These are phyloP conservation scores for Pseudonaja textilis DNA, from an alignment of 2,113 vertebrate genomes.

Conservation along the genomic window DNA sequence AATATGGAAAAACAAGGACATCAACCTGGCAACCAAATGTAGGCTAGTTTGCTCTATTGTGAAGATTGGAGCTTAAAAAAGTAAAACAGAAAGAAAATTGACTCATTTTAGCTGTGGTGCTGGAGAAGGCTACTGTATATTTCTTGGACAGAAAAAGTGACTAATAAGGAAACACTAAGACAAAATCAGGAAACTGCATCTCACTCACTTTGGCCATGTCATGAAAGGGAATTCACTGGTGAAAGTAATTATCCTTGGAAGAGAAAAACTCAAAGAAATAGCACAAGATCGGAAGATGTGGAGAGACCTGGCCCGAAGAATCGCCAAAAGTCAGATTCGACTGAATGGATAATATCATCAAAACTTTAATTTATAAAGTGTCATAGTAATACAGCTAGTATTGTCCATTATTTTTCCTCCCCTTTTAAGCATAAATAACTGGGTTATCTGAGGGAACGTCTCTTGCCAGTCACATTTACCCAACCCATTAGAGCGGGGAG, in stretches of 20 bases:
- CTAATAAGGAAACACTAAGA: background rate
- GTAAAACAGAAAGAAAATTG: background rate
- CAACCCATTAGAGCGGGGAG: too few relatives aligned
- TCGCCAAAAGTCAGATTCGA: background rate
- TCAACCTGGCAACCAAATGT: background rate
- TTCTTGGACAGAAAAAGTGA: background rate
- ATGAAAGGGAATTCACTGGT: background rate
- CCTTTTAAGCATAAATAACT: background rate
- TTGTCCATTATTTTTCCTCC: background rate
- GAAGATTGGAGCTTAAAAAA: background rate
- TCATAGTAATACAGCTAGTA: background rate
- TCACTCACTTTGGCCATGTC: background rate
- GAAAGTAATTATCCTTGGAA: background rate
- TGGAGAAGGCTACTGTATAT: background rate
- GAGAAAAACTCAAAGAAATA: background rate
- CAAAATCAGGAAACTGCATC: background rate
- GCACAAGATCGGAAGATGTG: background rate
- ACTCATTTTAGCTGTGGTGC: background rate
- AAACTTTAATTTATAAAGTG: background rate
- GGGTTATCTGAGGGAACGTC: too few relatives aligned
- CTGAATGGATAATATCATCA: background rate
- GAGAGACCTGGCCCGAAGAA: background rate
- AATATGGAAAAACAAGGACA: background rate
- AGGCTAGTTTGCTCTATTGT: background rate
- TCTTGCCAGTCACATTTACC: too few relatives aligned